These are phyloP conservation scores for Perca fluviatilis DNA, from an alignment of 2,113 vertebrate genomes.

Conservation along the genomic window DNA sequence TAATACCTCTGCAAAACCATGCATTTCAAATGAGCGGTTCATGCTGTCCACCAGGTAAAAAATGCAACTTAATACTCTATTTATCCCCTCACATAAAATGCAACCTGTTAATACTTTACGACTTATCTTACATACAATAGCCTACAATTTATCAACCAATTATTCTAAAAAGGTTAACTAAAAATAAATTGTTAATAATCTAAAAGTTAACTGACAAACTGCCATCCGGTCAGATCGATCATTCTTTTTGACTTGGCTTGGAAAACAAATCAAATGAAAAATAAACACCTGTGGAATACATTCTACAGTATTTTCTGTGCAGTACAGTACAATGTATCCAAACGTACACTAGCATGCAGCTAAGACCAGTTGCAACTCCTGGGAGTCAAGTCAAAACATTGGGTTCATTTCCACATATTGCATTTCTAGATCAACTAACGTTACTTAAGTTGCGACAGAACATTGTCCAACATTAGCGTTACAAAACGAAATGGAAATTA, in stretches of 20 bases:
- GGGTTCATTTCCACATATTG: not conserved
- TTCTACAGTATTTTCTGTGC: not conserved
- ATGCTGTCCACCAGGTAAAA: slow-evolving; percentile 3
- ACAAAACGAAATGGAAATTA: not conserved
- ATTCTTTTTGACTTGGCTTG: not conserved
- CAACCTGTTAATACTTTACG: no score
- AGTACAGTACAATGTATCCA: not conserved
- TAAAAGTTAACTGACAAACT: not conserved
- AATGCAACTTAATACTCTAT: not conserved
- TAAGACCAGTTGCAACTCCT: not conserved
- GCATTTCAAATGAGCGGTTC: slow-evolving; percentile 7
- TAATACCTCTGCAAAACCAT: slow-evolving; percentile 5
- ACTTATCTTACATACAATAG: not conserved
- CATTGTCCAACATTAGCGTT: not conserved
- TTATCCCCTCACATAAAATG: not conserved
- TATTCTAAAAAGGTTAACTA: not conserved
- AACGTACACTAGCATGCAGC: not conserved
- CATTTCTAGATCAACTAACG: not conserved
- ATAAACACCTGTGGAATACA: not conserved
- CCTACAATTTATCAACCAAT: not conserved
- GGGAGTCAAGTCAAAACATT: not conserved
- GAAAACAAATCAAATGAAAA: not conserved
- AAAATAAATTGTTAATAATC: not conserved
- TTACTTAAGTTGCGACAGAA: no score
- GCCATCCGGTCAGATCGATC: not conserved